A percentile compares a stretch with the other conserved stretches of the same genome.
Evolutionary conservation across 2,113 vertebrate species (phyloP).

Genomic region (Pan troglodytes): DNA sequence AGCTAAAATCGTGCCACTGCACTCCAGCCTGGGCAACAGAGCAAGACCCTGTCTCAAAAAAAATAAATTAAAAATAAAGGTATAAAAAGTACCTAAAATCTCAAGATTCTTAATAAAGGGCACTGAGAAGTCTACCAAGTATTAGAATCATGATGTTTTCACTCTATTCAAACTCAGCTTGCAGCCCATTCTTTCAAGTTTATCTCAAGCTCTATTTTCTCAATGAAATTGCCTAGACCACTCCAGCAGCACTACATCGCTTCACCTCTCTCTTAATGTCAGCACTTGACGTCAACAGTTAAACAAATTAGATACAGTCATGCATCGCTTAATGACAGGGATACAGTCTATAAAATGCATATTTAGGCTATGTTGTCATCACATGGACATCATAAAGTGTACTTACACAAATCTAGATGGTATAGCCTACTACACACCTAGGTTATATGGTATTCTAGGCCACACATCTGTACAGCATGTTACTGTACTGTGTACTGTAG

Average conservation of each 20-base stretch:
- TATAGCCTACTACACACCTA: background rate
- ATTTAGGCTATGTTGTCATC: background rate
- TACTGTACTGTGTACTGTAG: background rate
- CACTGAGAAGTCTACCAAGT: background rate
- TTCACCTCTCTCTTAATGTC: background rate
- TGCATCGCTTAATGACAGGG: background rate
- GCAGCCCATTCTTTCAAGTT: background rate
- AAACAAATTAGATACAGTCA: background rate
- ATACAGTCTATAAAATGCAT: background rate
- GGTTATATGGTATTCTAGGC: background rate
- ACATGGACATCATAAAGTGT: background rate
- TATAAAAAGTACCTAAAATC: background rate
- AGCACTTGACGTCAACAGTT: background rate
- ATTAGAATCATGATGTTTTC: background rate
- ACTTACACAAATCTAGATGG: background rate
- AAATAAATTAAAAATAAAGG: too few relatives aligned
- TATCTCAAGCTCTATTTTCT: background rate
- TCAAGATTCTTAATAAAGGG: background rate
- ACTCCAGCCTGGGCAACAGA: too few relatives aligned
- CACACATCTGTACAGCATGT: background rate
- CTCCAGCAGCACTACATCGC: background rate
- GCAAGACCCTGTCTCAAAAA: too few relatives aligned
- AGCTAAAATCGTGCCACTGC: too few relatives aligned
- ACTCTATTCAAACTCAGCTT: background rate
- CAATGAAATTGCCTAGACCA: background rate